These are phyloP conservation scores for Sandelia bainsii DNA, from an alignment of 2,797 vertebrate species.

Conservation along the genomic window DNA sequence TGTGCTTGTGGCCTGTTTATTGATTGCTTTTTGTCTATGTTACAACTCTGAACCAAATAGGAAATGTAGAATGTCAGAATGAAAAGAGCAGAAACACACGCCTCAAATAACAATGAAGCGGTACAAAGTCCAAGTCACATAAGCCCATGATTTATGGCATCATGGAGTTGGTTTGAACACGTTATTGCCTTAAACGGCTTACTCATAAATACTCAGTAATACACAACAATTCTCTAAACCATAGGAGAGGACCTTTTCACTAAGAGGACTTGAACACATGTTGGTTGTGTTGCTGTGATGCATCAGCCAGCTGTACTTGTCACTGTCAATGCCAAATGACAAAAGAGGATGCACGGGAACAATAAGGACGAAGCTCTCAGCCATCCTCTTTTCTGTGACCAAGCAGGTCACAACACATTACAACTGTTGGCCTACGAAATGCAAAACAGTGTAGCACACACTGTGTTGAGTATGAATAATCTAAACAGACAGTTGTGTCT, in stretches of 20 bases:
- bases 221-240: not conserved
- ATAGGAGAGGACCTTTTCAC: constrained; percentile 2
- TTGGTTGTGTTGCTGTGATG: not conserved
- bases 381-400: constrained; percentile 28
- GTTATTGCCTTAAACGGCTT: not conserved
- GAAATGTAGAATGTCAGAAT: not conserved
- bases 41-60: not conserved
- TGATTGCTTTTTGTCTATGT: not conserved
- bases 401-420: constrained; percentile 45
- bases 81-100: not conserved
- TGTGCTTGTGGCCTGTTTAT: not conserved
- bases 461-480: constrained; percentile 33
- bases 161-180: not conserved
- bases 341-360: constrained; percentile 33
- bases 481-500: constrained; percentile 11
- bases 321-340: constrained; percentile 9
- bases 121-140: not conserved
- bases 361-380: constrained; percentile 25
- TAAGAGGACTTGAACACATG: constrained; percentile 1
- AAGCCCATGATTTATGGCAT: constrained; percentile 2
- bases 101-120: not conserved
- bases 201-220: not conserved
- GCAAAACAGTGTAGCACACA: not conserved
- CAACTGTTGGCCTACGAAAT: constrained; percentile 33
- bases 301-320: constrained; percentile 47